phyloP scores from a whole-genome alignment of 30 jellyfish, hydroid and myxozoan species.

The Clytia hemisphaerica region DNA sequence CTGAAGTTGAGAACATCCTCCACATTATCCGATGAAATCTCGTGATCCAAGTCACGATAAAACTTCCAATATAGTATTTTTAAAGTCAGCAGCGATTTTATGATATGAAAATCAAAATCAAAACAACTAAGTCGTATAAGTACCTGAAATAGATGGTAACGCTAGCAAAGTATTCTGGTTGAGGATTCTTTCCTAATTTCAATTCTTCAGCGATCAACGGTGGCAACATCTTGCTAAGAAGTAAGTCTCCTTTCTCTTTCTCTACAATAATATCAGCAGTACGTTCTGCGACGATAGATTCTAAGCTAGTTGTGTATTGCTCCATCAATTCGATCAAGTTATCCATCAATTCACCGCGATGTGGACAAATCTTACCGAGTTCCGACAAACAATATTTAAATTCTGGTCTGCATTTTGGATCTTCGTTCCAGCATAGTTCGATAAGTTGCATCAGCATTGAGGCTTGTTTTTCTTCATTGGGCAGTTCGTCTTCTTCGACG shows the following conservation, averaged over 20 bases:
- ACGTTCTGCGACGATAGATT: constrained; percentile 53
- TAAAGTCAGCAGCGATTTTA: too few relatives aligned
- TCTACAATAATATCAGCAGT: constrained; percentile 33
- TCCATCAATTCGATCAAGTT: constrained; percentile 48
- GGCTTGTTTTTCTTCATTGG: constrained; percentile 31
- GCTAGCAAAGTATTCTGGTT: constrained; percentile 36
- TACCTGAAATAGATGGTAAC: constrained; percentile 44
- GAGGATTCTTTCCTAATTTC: constrained; percentile 41
- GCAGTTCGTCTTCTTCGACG: constrained; percentile 19
- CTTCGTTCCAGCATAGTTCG: constrained; percentile 39
- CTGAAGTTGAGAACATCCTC: too few relatives aligned
- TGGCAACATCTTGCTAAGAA: constrained; percentile 39
- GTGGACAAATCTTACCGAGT: constrained; percentile 31
- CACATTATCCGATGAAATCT: too few relatives aligned
- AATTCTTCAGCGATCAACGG: constrained; percentile 53
- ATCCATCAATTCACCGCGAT: constrained; percentile 54
- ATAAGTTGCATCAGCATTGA: constrained; percentile 11
- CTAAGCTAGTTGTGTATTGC: constrained; percentile 42
- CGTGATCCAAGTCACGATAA: too few relatives aligned
- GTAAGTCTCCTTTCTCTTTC: constrained; percentile 35
- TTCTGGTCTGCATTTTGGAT: constrained; percentile 33
- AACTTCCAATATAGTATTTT: too few relatives aligned
- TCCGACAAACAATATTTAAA: constrained; percentile 10
- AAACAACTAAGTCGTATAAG: too few relatives aligned
- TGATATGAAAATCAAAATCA: too few relatives aligned